Percentiles rank a stretch among this genome's conserved stretches.
Evolutionary conservation across 2,113 vertebrate species (phyloP).

Genomic region (Notothenia rossii): DNA sequence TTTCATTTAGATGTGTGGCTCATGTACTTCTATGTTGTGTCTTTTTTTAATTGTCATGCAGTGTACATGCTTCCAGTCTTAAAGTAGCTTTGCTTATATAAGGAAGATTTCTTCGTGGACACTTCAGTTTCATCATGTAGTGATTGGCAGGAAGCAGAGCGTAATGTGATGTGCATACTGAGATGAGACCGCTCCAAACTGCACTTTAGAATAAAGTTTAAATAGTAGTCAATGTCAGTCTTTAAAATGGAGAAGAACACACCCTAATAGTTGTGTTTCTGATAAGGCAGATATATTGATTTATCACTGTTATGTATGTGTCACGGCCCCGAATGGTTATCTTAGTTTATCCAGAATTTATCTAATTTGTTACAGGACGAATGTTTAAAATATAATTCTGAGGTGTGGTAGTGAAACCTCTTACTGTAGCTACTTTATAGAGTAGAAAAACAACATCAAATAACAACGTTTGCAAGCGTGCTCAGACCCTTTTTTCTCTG

Average conservation of each 20-base stretch:
- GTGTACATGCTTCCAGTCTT: conserved; percentile 13
- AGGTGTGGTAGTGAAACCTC: background rate
- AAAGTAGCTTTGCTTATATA: background rate
- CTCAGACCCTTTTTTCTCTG: too few species aligned
- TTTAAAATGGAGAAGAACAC: background rate
- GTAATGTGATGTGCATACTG: conserved; percentile 6
- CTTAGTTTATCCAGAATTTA: background rate
- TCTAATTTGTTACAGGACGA: background rate
- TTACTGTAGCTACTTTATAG: too few species aligned
- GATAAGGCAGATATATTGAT: too few species aligned
- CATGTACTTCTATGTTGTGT: conserved; percentile 12
- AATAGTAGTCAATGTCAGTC: background rate
- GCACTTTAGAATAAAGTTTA: background rate
- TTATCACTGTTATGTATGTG: too few species aligned
- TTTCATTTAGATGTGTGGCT: conserved; percentile 42
- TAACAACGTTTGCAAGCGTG: background rate
- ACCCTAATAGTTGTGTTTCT: background rate
- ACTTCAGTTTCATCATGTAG: conserved; percentile 13
- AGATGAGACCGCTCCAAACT: background rate
- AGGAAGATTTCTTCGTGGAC: conserved; percentile 30
- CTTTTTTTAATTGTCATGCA: conserved; percentile 36
- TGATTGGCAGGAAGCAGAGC: conserved; percentile 20
- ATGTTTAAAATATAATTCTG: background rate
- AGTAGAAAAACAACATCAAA: background rate
- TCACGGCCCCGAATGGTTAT: background rate